Base-by-base conservation (phyloP, 2,888 invertebrate genomes). In the Cataglyphis albicans region DNA sequence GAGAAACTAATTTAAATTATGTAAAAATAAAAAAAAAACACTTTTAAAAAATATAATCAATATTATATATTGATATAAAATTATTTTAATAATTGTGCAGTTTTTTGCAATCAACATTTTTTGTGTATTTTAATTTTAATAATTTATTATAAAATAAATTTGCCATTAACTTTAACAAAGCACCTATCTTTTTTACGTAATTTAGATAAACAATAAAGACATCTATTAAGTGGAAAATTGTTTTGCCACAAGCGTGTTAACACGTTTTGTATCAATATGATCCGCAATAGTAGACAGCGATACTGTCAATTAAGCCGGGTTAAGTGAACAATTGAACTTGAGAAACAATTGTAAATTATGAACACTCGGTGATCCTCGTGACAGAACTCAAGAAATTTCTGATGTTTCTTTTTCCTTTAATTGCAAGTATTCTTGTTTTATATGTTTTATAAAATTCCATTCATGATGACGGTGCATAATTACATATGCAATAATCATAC, bases 251-350 rank as follows among this genome's bases (percentile, higher is more conserved):
- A n/a, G 4, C 10, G 44, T 44, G 21, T 76, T 38, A 25, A 68
- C 25, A 32, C 18, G 41, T 76, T 76, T 67, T n/a, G 10, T 29
- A 15, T 41, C 44, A 68, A 80, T 65, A 59, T 59, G 35, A 67
- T 44, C 57, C 57, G 41, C 10, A 44, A 32, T 52, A 76, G 65
- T 55, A 55, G 48, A 64, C 63, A 35, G 41, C 15, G 67, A 76
- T 76, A 80, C 72, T 76, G 59, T 55, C 83, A 84, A 88, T 83
- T 72, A 83, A 83, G 55, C 6, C 75, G 76, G 91, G 91, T 93
- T 84, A 93, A 93, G 86, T 89, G 91, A 91, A 76, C 89, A 92
- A 90, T 93, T 93, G 92, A 93, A 88, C 93, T 83, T 86, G 68
- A 87, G 87, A 88, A 88, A 90, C 80, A 89, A 92, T 91, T 86